Evolutionary conservation across 2,113 vertebrate species (phyloP), one percentile per base, ranked within the genome.

Genomic region (Paratilapia polleni): DNA sequence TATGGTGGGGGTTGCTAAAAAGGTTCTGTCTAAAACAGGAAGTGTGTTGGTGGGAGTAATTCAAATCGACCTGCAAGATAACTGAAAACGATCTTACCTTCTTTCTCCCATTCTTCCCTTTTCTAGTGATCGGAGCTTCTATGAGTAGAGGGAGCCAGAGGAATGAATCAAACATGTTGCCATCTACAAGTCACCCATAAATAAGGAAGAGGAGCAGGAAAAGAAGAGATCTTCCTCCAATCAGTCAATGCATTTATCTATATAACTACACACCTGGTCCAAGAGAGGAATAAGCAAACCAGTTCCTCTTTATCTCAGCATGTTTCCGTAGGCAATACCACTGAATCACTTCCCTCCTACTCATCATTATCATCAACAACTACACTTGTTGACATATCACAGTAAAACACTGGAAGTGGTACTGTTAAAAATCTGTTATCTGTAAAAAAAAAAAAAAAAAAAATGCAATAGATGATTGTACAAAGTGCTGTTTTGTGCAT

Each of bases 401-500:
- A 47, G 68, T 52, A 79, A 82, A 85, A 73, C 77, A 82, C 76
- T 79, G 87, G 76, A 89, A 88, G 63, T 89, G 6, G 58, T 87
- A 87, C 88, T 84, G 93, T 90, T 90, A 79, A 49, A 75, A 70
- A 87, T 73, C 52, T 86, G 85, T 91, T 84, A 86, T 87, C 86
- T 92, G 91, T 88, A 88, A 89, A 85, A 87, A 89, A 88, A 76
- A 86, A 82, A 87, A 20, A 91, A 87, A 89, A 89, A 78, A 90
- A 80, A 87, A 12, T 84, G 80, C 90, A 93, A 92, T 88, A 90
- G 88, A 85, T 83, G 63, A 91, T 91, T 92, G 89, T 93, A 88
- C 84, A 77, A 87, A 91, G 74, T 92, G 89, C 63, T 80, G 92
- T 94, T 91, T 88, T 93, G 95, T 96, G 95, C 91, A 93, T 92